Base-by-base conservation (phyloP, 2,888 invertebrate genomes). In the Lasioglossum oenotherae region DNA sequence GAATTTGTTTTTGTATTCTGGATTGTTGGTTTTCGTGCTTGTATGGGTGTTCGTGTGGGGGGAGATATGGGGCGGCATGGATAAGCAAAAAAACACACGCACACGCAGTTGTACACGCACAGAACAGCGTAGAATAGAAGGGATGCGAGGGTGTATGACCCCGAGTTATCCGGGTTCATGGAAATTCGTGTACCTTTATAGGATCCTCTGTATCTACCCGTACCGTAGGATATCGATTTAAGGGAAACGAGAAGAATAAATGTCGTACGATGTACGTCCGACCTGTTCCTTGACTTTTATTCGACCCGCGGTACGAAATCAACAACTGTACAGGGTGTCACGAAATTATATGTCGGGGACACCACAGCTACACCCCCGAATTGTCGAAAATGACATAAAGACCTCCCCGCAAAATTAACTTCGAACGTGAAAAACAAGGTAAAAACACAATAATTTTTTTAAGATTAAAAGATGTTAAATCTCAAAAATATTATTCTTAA, bases 231-330 rank as follows among this genome's bases (percentile, higher is more conserved):
- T 78, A 81, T 83, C 78, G 78, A 87, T 83, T 78, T 80, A 79
- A 83, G 88, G 35, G 53, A 81, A 83, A 81, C 74, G 81, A 81
- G 83, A 44, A 80, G 83, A 88, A 88, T 88, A 88, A 88, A 88
- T 88, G 88, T 88, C 88, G 87, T 88, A 85, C 88, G 88, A 84
- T 87, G 87, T 87, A 87, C 82, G 84, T 82, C 80, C 73, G 23
- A 19, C 53, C 46, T 27, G 69, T 76, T 53, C 53, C 35, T 49
- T 27, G 57, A 53, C 16, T 64, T 75, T 57, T 19, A 23, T 49
- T 69, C 27, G 14, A 10, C 67, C 46, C n/a, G 5, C 4, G 2
- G 14, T 16, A n/a, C 60, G 64, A 27, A 35, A 19, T 31, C 16
- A 53, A 8, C 23, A 14, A 44, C 14, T 44, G 44, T 44, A 44